Evolutionary conservation across 2,113 vertebrate species (phyloP).

Genomic region (Gnathonemus longibarbis): DNA sequence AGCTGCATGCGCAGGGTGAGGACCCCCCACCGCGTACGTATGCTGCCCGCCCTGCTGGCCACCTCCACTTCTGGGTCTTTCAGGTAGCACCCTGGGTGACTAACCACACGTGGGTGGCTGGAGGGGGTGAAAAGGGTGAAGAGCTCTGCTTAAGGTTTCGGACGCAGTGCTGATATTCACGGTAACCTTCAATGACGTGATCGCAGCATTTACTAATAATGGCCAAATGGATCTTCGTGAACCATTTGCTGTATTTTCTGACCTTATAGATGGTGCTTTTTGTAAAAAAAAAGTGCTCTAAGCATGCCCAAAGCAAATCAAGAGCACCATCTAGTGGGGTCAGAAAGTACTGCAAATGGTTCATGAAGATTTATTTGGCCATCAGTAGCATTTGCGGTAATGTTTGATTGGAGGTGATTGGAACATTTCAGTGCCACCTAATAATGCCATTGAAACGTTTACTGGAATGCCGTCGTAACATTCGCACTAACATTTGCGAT

Average conservation of each 20-base stretch:
- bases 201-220: background rate
- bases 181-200: background rate
- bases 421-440: background rate
- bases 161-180: background rate
- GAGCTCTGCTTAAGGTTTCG: background rate
- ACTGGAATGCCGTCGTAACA: background rate
- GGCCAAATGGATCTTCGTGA: background rate
- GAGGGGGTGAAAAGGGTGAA: background rate
- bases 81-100: background rate
- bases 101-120: background rate
- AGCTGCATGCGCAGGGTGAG: conserved; percentile 74
- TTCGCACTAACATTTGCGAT: background rate
- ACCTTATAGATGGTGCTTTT: background rate
- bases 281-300: background rate
- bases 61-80: background rate
- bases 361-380: background rate
- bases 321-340: background rate
- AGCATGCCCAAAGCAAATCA: background rate
- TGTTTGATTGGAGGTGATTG: background rate
- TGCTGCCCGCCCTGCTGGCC: background rate
- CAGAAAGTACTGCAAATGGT: background rate
- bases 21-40: background rate
- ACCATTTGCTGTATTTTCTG: background rate
- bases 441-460: background rate
- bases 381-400: background rate